Base-by-base conservation (phyloP, 2,113 vertebrate species). In the Tylochromis polylepis region DNA sequence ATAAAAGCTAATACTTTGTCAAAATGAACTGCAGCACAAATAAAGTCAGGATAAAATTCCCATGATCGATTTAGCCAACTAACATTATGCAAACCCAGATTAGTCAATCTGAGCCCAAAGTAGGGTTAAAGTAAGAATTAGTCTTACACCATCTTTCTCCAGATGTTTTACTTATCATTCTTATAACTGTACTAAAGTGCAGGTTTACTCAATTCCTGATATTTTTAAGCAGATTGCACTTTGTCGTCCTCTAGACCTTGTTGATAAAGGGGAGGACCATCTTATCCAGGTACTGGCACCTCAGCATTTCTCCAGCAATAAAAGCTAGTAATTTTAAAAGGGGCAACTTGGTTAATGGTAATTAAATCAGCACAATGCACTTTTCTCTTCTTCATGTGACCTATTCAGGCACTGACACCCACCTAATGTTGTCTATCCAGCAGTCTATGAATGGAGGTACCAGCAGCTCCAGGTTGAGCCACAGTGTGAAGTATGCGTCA, bases 351-450 rank as follows among this genome's bases (percentile, higher is more conserved):
- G 22, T 4, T 31, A 62, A 49, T 16, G 49, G 2, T 18, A 70
- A 72, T 6, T 31, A 16, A 43, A 51, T 67, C 20, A 8, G 0
- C 3, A 15, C 62, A 67, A n/a, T n/a, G 1, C 3, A 38, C 5
- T 65, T 65, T 65, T 65, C 31, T 65, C 60, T 38, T 67, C 62
- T 38, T 41, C 11, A 41, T 1, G 34, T 67, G 0, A 67, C 34
- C 22, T 27, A 29, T 14, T 9, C 27, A 20, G 27, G 41, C 27
- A 46, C 0, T 18, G 12, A 56, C 10, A 20, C 67, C 14, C 36
- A 99, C 99, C 98, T 97, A 90, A 99, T 99, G 90, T 99, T 99
- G 95, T 99, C 99, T 41, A 99, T 98, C 99, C 99, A 99, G 90
- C 99, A 99, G 95, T 99, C 99, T 85, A 99, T 99, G 92, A 98